Evolutionary conservation across 2,797 vertebrate species (phyloP), one percentile per base, ranked within the genome.

Genomic region (Staurois parvus): DNA sequence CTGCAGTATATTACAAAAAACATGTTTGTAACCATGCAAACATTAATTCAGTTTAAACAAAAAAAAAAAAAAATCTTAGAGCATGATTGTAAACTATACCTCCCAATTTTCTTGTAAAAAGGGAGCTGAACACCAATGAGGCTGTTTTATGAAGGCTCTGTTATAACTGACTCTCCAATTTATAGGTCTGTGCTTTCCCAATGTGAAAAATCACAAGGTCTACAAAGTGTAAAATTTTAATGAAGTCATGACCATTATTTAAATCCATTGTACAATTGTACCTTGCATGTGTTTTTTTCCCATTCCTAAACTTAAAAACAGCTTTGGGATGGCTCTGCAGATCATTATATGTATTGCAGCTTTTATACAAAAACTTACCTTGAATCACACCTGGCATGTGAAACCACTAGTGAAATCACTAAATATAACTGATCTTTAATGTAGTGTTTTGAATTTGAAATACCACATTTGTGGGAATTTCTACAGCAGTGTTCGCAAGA

Each of bases 1-100:
- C 91, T 82, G 91, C 72, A 86, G 86, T 88, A 83, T 89, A 79
- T 77, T 91, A 83, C 78, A 89, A 91, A 91, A 92, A 92, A 88
- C 88, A 85, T 90, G 85, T 93, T 93, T 91, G 89, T 90, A 67
- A 81, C 74, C 34, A 59, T 72, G 45, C 59, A 75, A 40, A 21
- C 68, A 89, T 82, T 90, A 84, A 89, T 90, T 85, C 84, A 87
- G 89, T 92, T 89, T 85, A 86, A 87, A 88, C 88, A 26, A 76
- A 88, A 85, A 91, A 7, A 34, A 34, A 34, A 34, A 32, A 76
- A 88, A 45, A 45, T 45, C 89, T 86, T 80, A 88, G 89, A 91
- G 84, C 88, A 90, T 90, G 80, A 89, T 91, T 91, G 87, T 88
- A 87, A 87, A 64, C 85, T 87, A 52, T 66, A 89, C 56, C 29